Percentiles rank a stretch among this genome's conserved stretches.
These are phyloP conservation scores for Microplitis mediator DNA, from an alignment of 1,140 invertebrate species.

Conservation along the genomic window DNA sequence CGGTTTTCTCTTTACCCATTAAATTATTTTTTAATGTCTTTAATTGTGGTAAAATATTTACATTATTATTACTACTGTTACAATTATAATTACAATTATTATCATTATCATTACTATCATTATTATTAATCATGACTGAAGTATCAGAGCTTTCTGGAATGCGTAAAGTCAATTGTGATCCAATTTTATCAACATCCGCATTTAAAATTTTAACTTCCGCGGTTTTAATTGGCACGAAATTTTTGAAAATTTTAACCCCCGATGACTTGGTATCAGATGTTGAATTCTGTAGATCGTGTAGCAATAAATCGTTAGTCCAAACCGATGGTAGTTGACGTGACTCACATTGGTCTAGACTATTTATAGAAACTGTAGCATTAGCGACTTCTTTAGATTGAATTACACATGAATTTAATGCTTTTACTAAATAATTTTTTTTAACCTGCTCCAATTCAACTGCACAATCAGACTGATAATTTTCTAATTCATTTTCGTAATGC, in stretches of 20 bases:
- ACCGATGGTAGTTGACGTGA: background rate
- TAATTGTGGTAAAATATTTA: conserved; percentile 34
- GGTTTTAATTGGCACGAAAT: background rate
- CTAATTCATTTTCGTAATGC: background rate
- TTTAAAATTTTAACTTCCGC: background rate
- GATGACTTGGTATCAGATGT: background rate
- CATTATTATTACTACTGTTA: conserved; percentile 1
- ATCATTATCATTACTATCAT: background rate
- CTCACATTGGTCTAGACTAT: background rate
- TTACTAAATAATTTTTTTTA: background rate
- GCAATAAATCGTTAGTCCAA: conserved; percentile 3
- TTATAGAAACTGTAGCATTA: background rate
- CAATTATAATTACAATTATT: no score
- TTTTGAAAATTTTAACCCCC: background rate
- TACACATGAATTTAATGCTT: background rate
- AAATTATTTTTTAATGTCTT: conserved; percentile 35
- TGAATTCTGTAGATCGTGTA: background rate
- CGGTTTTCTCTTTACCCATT: conserved; percentile 49
- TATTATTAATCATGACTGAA: background rate
- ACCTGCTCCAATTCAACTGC: background rate
- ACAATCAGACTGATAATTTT: background rate
- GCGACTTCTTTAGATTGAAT: background rate
- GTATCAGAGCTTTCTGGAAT: conserved; percentile 14
- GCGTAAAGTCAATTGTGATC: background rate
- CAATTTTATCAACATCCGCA: background rate